Percentiles rank a stretch among this genome's conserved stretches.
These are phyloP conservation scores for Amphimallon solstitiale DNA, from an alignment of 2,888 invertebrate genomes.

Conservation along the genomic window DNA sequence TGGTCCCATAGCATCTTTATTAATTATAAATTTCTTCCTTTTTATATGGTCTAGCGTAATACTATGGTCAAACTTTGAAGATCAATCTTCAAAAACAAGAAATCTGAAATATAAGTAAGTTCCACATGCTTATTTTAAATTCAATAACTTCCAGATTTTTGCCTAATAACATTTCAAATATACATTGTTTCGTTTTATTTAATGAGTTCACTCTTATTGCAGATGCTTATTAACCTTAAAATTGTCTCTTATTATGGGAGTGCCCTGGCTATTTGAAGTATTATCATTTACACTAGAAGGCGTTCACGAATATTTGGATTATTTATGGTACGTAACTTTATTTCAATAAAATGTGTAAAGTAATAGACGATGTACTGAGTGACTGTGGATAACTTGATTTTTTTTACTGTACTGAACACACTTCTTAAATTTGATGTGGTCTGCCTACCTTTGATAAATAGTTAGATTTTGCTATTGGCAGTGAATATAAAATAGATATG, in stretches of 20 bases:
- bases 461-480: no score
- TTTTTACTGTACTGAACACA: no score
- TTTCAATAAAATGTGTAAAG: no score
- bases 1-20: constrained; percentile 71
- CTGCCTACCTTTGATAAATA: no score
- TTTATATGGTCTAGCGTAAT: constrained; percentile 69
- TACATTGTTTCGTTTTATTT: background rate
- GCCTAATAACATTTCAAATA: no score
- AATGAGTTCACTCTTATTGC: constrained; percentile 50
- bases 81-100: constrained; percentile 53
- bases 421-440: no score
- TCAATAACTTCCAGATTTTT: no score
- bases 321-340: constrained; percentile 56
- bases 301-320: constrained; percentile 45
- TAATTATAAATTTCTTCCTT: constrained; percentile 68
- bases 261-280: constrained; percentile 78
- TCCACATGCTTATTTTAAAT: no score
- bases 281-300: constrained; percentile 59
- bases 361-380: no score
- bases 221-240: constrained; percentile 74
- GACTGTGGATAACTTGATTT: no score
- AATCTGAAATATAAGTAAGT: constrained; percentile 67
- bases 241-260: constrained; percentile 75
- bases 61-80: constrained; percentile 68
- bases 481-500: no score